Conservation (phyloP, 1,140 invertebrate species). For the Radopholus similis region DNA sequence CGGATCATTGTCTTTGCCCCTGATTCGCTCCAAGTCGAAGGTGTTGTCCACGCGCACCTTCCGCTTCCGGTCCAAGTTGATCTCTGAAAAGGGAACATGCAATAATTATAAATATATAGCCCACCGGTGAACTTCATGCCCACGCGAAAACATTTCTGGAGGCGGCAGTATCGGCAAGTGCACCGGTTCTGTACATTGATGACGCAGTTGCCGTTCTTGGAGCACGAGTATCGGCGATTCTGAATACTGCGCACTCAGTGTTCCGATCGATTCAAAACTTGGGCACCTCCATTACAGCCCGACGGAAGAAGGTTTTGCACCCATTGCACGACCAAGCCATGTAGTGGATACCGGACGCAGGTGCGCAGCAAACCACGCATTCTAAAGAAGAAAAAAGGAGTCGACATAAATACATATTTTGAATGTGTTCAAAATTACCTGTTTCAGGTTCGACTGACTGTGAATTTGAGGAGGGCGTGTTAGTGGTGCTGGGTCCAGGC, state of each 20-base stretch:
- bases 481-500: no score
- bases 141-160: constrained; percentile 48
- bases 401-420: no score
- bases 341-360: constrained; percentile 43
- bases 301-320: constrained; percentile 38
- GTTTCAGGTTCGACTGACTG: no score
- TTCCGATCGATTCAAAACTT: background rate
- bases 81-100: constrained; percentile 29
- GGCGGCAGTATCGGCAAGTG: constrained; percentile 31
- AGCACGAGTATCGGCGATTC: constrained; percentile 54
- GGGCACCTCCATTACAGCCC: constrained; percentile 41
- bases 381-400: constrained; percentile 1
- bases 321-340: constrained; percentile 12
- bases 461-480: no score
- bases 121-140: constrained; percentile 47
- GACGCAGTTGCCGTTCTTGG: constrained; percentile 44
- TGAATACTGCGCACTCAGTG: constrained; percentile 2
- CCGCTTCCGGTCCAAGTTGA: constrained; percentile 47
- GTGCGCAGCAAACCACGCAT: constrained; percentile 47
- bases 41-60: constrained; percentile 30
- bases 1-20: constrained; percentile 28
- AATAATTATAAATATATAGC: background rate
- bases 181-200: constrained; percentile 47
- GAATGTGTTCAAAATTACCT: no score
- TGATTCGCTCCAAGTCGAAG: constrained; percentile 1